Evolutionary conservation across 2,113 vertebrate species (phyloP).

Genomic region (Python bivittatus): DNA sequence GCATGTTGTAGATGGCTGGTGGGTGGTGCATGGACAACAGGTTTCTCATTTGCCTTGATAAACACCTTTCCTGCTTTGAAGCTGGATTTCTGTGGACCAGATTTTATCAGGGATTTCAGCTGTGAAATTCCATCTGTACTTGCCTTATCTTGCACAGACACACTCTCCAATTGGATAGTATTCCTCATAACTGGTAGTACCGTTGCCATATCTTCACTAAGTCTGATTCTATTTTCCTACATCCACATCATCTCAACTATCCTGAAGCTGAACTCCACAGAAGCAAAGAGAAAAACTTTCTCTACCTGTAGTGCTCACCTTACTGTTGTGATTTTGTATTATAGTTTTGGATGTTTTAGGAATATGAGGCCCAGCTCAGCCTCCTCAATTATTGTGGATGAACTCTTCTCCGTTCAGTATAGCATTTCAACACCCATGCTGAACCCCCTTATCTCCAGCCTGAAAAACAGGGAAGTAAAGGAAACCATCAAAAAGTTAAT

Average conservation of each 20-base stretch:
- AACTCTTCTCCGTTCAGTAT: constrained; percentile 56
- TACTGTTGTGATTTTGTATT: background rate
- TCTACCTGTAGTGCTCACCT: constrained; percentile 37
- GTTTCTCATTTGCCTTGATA: constrained; percentile 19
- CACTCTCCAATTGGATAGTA: background rate
- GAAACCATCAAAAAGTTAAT: constrained; percentile 45
- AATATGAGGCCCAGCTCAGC: constrained; percentile 25
- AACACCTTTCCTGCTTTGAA: constrained; percentile 51
- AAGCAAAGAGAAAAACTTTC: constrained; percentile 36
- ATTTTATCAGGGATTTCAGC: constrained; percentile 10
- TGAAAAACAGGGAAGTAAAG: constrained; percentile 63
- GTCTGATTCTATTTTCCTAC: background rate
- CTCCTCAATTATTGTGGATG: background rate
- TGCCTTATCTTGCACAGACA: constrained; percentile 53
- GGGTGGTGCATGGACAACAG: background rate
- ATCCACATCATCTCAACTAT: background rate
- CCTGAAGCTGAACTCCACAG: background rate
- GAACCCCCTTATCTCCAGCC: constrained; percentile 54
- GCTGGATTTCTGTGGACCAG: constrained; percentile 50
- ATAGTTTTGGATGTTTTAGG: constrained; percentile 5
- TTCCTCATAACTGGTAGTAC: background rate
- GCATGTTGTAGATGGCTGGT: background rate
- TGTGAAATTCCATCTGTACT: no score
- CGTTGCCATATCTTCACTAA: background rate
- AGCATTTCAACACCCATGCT: constrained; percentile 46